A percentile compares a stretch with the other conserved stretches of the same genome.
phyloP scores from a whole-genome alignment of 2,113 vertebrate species.

The Xiphophorus couchianus region DNA sequence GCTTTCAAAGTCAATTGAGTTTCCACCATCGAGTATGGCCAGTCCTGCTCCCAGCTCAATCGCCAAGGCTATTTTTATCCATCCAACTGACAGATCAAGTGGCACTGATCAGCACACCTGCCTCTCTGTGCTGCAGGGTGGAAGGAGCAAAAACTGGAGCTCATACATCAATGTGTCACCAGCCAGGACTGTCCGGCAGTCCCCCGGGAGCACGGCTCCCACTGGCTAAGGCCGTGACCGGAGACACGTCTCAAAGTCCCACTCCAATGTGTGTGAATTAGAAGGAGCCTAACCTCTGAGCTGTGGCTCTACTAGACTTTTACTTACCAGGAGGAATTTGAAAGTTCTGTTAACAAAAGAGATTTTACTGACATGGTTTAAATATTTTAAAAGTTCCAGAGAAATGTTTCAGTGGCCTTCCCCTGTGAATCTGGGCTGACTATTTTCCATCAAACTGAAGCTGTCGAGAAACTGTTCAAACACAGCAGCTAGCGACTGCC shows the following conservation, averaged over 20 bases:
- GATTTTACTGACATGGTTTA: no score
- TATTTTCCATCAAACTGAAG: neutral
- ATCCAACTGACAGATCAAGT: conserved; percentile 76
- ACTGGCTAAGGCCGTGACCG: conserved; percentile 48
- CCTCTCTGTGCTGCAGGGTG: conserved; percentile 63
- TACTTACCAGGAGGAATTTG: neutral
- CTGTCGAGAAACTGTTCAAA: neutral
- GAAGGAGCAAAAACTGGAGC: conserved; percentile 68
- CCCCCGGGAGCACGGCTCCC: conserved; percentile 56
- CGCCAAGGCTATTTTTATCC: conserved; percentile 77
- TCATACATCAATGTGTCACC: conserved; percentile 81
- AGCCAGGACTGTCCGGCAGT: conserved; percentile 63
- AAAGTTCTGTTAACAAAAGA: neutral
- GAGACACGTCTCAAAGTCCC: conserved; percentile 43
- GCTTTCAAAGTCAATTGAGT: conserved; percentile 73
- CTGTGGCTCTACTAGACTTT: neutral
- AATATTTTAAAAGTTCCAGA: neutral
- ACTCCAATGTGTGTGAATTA: conserved; percentile 18
- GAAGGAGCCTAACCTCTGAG: conserved; percentile 3
- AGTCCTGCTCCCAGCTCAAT: conserved; percentile 67
- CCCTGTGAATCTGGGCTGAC: neutral
- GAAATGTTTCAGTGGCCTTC: neutral
- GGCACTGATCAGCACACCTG: conserved; percentile 76
- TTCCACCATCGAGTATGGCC: conserved; percentile 53
- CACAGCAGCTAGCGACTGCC: neutral